Evolutionary conservation across 2,113 vertebrate genomes (phyloP), one percentile per base, ranked within the genome.

Genomic region (Shinisaurus crocodilurus): DNA sequence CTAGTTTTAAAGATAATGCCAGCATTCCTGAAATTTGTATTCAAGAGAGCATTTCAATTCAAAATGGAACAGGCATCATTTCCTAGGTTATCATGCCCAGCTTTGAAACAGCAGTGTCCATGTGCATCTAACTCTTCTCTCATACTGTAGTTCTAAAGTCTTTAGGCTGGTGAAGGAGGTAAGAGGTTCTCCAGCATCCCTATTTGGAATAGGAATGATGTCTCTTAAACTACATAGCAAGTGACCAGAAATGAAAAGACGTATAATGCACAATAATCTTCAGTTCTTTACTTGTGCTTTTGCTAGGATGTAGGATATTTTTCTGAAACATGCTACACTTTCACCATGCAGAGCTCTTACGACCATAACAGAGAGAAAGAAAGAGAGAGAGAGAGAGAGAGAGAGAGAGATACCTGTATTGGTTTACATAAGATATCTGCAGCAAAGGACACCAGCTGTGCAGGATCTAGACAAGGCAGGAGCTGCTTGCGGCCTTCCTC

Each of bases 1-100:
- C 60, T 63, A 63, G 60, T 63, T 83, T 69, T 90, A 92, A 95
- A 90, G 45, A 89, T 65, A 92, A 93, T 91, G 86, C 94, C 93
- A 90, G 77, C n/a, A 92, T 94, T 93, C 63, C 93, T 93, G 94
- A 92, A 92, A 3, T 91, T 1, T 2, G 92, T 75, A 91, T 89
- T 92, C 92, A 91, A 84, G 65, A 60, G 5, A 57, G 9, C 5
- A 74, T 70, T 16, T 32, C 34, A 72, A 3, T 65, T 25, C 37
- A 91, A 82, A 76, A 89, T 94, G 89, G 48, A 87, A 90, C 74
- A 87, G 67, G 43, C 84, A 89, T 0, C 1, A 5, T 94, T 84
- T 82, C 76, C 77, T 50, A 91, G 92, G 3, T 5, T 12, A 95
- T 48, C 65, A 12, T 16, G 43, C 16, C 43, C 32, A 70, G 15